Evolutionary conservation across 2,797 vertebrate genomes (phyloP).

Genomic region (Gallinago nigripennis): DNA sequence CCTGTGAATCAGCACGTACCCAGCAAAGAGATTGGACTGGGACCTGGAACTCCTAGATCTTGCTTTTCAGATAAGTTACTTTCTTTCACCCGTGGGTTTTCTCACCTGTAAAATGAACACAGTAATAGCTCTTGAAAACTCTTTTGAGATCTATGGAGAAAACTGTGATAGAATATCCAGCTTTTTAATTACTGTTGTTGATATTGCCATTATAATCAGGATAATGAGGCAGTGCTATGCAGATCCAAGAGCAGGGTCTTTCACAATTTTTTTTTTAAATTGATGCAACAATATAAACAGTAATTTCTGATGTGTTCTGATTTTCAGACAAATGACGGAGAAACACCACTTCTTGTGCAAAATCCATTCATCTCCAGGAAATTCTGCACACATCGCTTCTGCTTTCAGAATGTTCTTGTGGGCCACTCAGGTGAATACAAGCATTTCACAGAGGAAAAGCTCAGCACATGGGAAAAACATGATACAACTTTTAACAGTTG

Average conservation of each 20-base stretch:
- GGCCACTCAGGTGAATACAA: not conserved
- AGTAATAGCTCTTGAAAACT: not conserved
- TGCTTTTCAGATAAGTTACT: not conserved
- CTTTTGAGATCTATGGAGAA: not conserved
- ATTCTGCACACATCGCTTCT: not conserved
- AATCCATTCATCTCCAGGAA: not conserved
- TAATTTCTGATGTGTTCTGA: not conserved
- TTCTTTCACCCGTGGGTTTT: not conserved
- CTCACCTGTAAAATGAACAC: not conserved
- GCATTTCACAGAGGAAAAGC: not conserved
- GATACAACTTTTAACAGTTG: not conserved
- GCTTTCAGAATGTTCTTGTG: not conserved
- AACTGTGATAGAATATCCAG: not conserved
- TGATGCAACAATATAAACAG: not conserved
- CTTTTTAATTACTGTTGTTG: not conserved
- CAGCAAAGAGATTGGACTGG: not conserved
- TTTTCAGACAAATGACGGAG: not conserved
- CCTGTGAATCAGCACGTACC: not conserved
- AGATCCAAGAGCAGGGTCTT: not conserved
- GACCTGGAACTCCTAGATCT: not conserved
- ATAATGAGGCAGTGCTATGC: not conserved
- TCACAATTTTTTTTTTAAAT: not conserved
- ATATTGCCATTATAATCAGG: not conserved
- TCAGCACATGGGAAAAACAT: not conserved
- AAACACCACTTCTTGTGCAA: not conserved